Base-by-base conservation (phyloP, 2,113 vertebrate genomes). In the Gulo gulo region DNA sequence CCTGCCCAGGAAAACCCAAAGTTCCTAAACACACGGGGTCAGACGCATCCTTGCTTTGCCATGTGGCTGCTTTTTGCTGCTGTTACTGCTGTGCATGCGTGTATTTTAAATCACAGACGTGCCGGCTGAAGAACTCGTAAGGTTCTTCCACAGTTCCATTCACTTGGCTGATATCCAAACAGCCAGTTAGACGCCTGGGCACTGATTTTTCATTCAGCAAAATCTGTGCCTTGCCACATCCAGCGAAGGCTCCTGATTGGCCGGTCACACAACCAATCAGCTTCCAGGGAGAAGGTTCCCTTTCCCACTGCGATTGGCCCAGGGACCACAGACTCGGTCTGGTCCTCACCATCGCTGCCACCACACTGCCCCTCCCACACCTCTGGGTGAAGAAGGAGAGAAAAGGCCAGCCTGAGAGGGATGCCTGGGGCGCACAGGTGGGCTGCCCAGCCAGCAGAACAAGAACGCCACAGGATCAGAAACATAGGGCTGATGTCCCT, bases 61-160 rank as follows among this genome's bases (percentile, higher is more conserved):
- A 86, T 0, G 9, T 36, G 34, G 67, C 34, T 69, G 50, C 39
- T 45, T 14, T 14, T 69, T 29, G 39, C 67, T 36, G 31, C 36
- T 39, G 55, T 47, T 82, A 21, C 36, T 79, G 73, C 39, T 16
- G 9, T 2, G 59, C 23, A 20, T 78, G 57, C 2, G 29, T 52
- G 81, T 18, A 26, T 87, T 57, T 92, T 88, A 84, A 96, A 63
- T 55, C 63, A 92, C 14, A 93, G 78, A 95, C 31, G 16, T 85
- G 57, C n/a, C 84, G n/a, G 63, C 2, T 85, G 26, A 65, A 93
- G 50, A 79, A 91, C 61, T 18, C 87, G 0, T 50, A 59, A 94
- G 65, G 24, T 45, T 74, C 63, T 95, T 93, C 91, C 42, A 74
- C 29, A 91, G 89, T 18, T 88, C 79, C 73, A 74, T 39, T 88